Conservation (phyloP, 2,888 invertebrate species). For the Parnassius smintheus region DNA sequence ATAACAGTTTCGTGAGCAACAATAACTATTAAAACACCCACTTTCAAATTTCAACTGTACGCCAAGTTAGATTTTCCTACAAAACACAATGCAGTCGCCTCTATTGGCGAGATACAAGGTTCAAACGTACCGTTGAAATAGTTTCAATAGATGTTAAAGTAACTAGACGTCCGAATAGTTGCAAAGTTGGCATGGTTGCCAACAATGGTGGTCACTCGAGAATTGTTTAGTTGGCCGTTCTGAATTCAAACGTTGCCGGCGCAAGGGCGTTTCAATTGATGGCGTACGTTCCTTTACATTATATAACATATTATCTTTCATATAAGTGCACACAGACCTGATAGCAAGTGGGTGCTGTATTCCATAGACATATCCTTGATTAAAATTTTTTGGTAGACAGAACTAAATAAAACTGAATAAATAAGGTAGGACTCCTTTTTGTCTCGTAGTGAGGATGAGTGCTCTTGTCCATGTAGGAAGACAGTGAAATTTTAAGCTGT, state of each 20-base stretch:
- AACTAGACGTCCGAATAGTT: constrained; percentile 43
- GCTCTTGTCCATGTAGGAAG: too few species aligned
- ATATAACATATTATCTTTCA: background rate
- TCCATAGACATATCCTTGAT: too few species aligned
- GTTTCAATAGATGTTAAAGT: constrained; percentile 18
- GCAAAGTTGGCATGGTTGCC: constrained; percentile 62
- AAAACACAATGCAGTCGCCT: background rate
- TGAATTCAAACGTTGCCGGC: constrained; percentile 39
- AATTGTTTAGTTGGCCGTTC: constrained; percentile 68
- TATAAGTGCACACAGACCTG: too few species aligned
- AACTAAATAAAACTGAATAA: too few species aligned
- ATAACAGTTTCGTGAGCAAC: constrained; percentile 61
- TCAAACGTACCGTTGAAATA: constrained; percentile 3
- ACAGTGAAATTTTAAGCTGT: too few species aligned
- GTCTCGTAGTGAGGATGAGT: too few species aligned
- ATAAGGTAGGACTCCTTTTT: too few species aligned
- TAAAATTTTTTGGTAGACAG: too few species aligned
- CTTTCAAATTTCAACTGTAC: constrained; percentile 46
- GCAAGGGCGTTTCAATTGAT: constrained; percentile 2
- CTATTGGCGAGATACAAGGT: constrained; percentile 13
- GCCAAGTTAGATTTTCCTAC: constrained; percentile 10
- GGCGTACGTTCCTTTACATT: background rate
- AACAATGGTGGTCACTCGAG: constrained; percentile 60
- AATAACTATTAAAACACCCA: constrained; percentile 66
- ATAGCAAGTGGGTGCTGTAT: too few species aligned